A percentile compares a stretch with the other conserved stretches of the same genome.
These are phyloP conservation scores for Gallirallus australis DNA, from an alignment of 2,797 vertebrate species.

Conservation along the genomic window DNA sequence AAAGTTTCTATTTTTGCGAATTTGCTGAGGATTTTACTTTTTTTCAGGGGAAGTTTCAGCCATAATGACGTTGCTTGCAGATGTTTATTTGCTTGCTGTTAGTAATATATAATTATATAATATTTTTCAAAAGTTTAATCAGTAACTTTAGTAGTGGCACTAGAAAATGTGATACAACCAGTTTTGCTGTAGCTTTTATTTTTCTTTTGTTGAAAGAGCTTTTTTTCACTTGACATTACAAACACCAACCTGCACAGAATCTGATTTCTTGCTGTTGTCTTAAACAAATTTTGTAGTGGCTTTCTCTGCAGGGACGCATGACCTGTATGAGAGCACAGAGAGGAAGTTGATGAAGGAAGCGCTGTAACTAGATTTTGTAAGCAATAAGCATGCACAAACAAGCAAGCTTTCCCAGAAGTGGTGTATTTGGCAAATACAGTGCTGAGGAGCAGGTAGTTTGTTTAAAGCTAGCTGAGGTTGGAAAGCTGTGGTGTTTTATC, in stretches of 20 bases:
- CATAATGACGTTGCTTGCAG: neutral
- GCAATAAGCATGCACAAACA: neutral
- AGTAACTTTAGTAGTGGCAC: neutral
- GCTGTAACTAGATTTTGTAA: neutral
- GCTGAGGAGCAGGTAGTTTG: neutral
- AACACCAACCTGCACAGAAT: neutral
- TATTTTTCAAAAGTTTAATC: neutral
- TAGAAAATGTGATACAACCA: neutral
- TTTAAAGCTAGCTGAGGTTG: neutral
- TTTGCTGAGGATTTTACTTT: neutral
- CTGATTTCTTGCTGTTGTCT: neutral
- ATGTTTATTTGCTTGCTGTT: neutral
- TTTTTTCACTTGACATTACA: neutral
- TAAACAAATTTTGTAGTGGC: neutral
- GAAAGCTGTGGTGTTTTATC: neutral
- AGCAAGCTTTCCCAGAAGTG: neutral
- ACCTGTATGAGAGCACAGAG: neutral
- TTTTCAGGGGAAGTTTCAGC: neutral
- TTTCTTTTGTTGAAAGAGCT: neutral
- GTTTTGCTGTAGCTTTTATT: neutral
- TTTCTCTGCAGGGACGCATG: neutral
- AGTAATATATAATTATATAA: too few relatives aligned
- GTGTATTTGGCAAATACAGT: neutral
- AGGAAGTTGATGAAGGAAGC: neutral
- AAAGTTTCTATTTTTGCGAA: neutral